Conservation (phyloP, 2,113 vertebrate genomes). For the Actinemys pallida region DNA sequence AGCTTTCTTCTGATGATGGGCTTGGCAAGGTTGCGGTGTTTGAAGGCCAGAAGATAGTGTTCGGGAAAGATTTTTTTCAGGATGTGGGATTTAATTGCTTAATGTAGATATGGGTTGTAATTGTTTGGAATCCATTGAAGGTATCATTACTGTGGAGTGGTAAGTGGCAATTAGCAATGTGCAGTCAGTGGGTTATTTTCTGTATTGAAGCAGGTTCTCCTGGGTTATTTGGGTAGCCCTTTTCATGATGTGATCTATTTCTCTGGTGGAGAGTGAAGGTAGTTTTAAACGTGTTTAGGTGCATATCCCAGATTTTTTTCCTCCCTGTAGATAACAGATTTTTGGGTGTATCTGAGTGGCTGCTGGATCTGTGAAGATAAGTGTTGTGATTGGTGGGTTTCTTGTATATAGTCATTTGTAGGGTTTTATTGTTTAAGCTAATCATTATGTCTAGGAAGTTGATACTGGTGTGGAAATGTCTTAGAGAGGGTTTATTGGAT, state of each 20-base stretch:
- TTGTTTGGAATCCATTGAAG: too few species aligned
- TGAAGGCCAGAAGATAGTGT: too few species aligned
- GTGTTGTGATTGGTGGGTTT: neutral
- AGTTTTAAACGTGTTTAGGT: neutral
- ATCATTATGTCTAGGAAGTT: too few species aligned
- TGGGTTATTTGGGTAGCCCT: neutral
- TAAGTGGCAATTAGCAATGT: neutral
- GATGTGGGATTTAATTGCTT: neutral
- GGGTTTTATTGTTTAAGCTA: neutral
- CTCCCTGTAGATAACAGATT: too few species aligned
- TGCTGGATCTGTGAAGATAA: neutral
- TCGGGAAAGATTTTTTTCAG: neutral
- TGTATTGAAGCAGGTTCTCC: neutral
- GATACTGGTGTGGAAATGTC: too few species aligned
- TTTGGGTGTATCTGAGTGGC: neutral
- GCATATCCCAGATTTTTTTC: neutral
- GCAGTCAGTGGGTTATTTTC: neutral
- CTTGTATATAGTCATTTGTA: neutral
- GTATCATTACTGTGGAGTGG: neutral
- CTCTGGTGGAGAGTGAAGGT: neutral
- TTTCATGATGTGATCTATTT: neutral
- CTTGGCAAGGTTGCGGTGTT: too few species aligned
- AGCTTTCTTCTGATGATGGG: too few species aligned
- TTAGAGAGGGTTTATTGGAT: neutral
- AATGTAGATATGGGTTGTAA: too few species aligned